These are phyloP conservation scores for Caenorhabditis macrosperma DNA, from an alignment of 2,888 invertebrate genomes.

Conservation along the genomic window DNA sequence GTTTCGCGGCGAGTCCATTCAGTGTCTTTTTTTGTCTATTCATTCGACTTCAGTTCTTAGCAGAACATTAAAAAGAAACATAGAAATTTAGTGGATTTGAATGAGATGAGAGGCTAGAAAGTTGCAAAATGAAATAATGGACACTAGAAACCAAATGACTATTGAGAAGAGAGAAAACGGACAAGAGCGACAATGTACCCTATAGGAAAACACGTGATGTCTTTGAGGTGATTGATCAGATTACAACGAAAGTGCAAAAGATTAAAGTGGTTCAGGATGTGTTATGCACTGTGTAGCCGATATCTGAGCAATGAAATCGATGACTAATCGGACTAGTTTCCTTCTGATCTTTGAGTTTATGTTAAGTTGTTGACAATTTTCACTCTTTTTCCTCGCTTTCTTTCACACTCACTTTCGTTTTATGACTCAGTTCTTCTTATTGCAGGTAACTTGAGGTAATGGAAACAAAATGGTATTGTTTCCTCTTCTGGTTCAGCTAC, in stretches of 20 bases:
- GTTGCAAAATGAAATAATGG: conserved; percentile 1
- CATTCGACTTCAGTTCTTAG: background rate
- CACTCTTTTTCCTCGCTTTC: background rate
- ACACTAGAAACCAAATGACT: conserved; percentile 29
- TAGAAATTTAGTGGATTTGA: background rate
- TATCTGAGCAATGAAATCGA: conserved; percentile 4
- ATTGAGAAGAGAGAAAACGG: conserved; percentile 34
- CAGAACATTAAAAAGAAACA: background rate
- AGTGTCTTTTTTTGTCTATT: background rate
- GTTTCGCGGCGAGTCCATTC: background rate
- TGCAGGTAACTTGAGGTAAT: conserved; percentile 32
- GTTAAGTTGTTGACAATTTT: conserved; percentile 32
- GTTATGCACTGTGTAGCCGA: background rate
- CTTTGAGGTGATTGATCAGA: conserved; percentile 31
- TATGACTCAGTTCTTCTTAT: background rate
- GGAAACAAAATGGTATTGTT: conserved; percentile 66
- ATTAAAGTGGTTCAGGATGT: background rate
- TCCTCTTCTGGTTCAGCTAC: conserved; percentile 78
- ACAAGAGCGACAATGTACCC: conserved; percentile 37
- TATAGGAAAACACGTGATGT: conserved; percentile 48
- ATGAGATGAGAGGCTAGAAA: background rate
- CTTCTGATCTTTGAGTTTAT: background rate
- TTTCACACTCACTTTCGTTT: background rate
- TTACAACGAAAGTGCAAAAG: conserved; percentile 37
- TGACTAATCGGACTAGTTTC: conserved; percentile 4